Evolutionary conservation across 2,888 invertebrate species (phyloP).

Genomic region (Parnassius orleans): DNA sequence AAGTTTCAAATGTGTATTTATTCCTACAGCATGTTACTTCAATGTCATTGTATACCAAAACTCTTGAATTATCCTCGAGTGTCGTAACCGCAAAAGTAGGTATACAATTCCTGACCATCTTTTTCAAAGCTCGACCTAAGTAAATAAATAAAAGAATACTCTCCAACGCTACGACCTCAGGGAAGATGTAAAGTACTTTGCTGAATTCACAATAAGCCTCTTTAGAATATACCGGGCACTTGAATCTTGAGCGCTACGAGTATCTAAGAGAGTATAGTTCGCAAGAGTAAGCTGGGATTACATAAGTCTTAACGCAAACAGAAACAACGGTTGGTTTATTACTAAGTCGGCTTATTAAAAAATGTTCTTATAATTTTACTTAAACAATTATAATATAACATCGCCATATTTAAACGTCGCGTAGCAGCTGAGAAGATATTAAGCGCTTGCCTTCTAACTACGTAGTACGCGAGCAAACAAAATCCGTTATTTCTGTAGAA

Average conservation of each 20-base stretch:
- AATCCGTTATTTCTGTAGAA: too few relatives aligned
- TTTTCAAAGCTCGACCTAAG: not conserved
- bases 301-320: slow-evolving; percentile 4
- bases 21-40: too few relatives aligned
- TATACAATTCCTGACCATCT: slow-evolving; percentile 1
- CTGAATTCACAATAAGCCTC: slow-evolving; percentile 28
- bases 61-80: not conserved
- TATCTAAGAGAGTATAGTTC: slow-evolving; percentile 1
- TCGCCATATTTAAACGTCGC: too few relatives aligned
- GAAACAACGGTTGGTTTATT: slow-evolving; percentile 6
- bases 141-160: slow-evolving; percentile 10
- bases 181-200: slow-evolving; percentile 20
- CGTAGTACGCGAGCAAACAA: too few relatives aligned
- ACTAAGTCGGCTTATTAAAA: not conserved
- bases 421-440: too few relatives aligned
- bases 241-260: slow-evolving; percentile 19
- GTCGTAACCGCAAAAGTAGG: not conserved
- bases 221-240: slow-evolving; percentile 17
- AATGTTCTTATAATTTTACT: too few relatives aligned
- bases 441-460: too few relatives aligned
- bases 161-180: not conserved
- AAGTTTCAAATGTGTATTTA: too few relatives aligned
- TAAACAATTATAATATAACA: too few relatives aligned
- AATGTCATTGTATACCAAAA: not conserved
- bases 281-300: slow-evolving; percentile 16